These are phyloP conservation scores for Ciona savignyi DNA, from an alignment of 23 tunicate species.

Conservation along the genomic window DNA sequence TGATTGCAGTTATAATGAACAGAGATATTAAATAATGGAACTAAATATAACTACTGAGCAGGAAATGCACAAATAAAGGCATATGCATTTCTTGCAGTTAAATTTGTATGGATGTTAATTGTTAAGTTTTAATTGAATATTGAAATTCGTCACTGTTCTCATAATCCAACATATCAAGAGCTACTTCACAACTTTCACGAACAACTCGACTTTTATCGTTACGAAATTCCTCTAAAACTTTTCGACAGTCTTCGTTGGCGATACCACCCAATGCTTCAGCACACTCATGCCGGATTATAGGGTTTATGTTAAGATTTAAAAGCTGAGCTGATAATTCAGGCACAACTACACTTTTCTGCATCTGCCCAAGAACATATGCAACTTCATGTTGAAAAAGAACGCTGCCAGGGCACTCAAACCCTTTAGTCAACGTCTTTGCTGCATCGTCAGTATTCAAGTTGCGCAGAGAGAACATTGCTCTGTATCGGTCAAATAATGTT, in stretches of 20 bases:
- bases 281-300: constrained; percentile 94
- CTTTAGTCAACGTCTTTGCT: constrained; percentile 50
- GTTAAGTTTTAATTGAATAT: too few species aligned
- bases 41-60: too few species aligned
- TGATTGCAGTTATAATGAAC: too few species aligned
- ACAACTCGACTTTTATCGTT: constrained; percentile 47
- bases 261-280: constrained; percentile 95
- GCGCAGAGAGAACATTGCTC: constrained; percentile 93
- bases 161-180: constrained; percentile 83
- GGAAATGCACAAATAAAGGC: too few species aligned
- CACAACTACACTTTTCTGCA: constrained; percentile 55
- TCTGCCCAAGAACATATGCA: constrained; percentile 89
- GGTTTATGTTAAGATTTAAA: constrained; percentile 37
- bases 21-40: too few species aligned
- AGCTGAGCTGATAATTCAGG: constrained; percentile 36
- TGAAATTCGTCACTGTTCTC: constrained; percentile 68
- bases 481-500: constrained; percentile 73
- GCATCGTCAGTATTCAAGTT: constrained; percentile 57
- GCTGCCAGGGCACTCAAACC: constrained; percentile 56
- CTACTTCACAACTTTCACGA: constrained; percentile 95
- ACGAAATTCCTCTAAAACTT: constrained; percentile 24
- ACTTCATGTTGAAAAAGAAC: constrained; percentile 94
- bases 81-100: too few species aligned
- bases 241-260: constrained; percentile 46
- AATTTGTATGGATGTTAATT: too few species aligned